These are phyloP conservation scores for Coreius guichenoti DNA, from an alignment of 2,797 vertebrate species.

Conservation along the genomic window DNA sequence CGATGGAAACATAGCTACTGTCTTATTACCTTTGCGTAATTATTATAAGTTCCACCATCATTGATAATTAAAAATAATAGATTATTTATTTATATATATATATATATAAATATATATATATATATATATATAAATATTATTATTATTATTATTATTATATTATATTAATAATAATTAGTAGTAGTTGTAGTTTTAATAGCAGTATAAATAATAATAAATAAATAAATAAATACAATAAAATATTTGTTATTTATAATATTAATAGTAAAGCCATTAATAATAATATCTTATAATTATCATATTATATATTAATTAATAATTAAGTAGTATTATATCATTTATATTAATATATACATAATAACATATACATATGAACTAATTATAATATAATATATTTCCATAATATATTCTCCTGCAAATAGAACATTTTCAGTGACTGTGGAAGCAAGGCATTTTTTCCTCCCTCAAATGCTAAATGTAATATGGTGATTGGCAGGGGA, in stretches of 20 bases:
- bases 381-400: background rate
- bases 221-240: too few relatives aligned
- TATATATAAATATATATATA: too few relatives aligned
- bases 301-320: too few relatives aligned
- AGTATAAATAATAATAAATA: too few relatives aligned
- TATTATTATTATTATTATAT: too few relatives aligned
- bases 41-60: background rate
- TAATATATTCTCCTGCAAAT: background rate
- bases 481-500: constrained; percentile 42
- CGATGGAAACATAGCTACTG: background rate
- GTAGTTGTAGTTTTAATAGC: too few relatives aligned
- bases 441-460: background rate
- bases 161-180: too few relatives aligned
- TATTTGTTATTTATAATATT: too few relatives aligned
- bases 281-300: too few relatives aligned
- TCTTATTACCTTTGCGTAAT: background rate
- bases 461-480: constrained; percentile 18
- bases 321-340: background rate
- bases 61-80: background rate
- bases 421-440: background rate
- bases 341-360: background rate
- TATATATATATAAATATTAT: too few relatives aligned
- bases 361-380: background rate
- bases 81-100: background rate
- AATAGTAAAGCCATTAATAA: too few relatives aligned